Evolutionary conservation across 2,888 invertebrate genomes (phyloP), one percentile per base, ranked within the genome.

Genomic region (Cephus sareptanus): DNA sequence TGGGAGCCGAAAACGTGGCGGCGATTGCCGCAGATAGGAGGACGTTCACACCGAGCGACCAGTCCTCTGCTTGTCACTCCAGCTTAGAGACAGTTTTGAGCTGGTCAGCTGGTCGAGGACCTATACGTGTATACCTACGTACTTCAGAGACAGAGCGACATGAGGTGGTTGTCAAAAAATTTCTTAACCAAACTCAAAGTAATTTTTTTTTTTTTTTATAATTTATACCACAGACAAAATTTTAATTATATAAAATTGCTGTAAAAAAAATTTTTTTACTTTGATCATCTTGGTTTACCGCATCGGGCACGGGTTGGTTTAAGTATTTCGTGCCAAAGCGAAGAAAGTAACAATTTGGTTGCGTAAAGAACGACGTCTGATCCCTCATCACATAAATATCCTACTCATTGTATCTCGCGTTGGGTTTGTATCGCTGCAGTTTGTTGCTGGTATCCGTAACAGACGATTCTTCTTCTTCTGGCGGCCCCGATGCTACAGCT

Each of bases 1-100:
- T 86, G 82, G 81, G 75, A 76, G 76, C 82, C 81, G 79, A 84
- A 86, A 86, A 84, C 86, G 86, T 84, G 86, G 83, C 75, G 81
- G 81, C 80, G 86, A 84, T 85, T 83, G 81, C 78, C 79, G 74
- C 76, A 85, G 85, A 85, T 85, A 85, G 70, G 70, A 70, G 70
- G 70, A 11, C 70, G 70, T 70, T 70, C 70, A 70, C 70, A 70
- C 70, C 70, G 70, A 30, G 30, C 70, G 70, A 33, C 70, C 31
- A 12, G 70, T 33, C 15, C 33, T 33, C 30, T 11, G 12, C 30
- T 70, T 6, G 70, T 70, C 70, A 33, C 70, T 30, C 31, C 30
- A 30, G 15, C 30, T 30, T 15, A 15, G 40, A 40, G 40, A 70
- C 70, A 15, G 33, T 70, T 70, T 30, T 70, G 15, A 13, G 4